phyloP scores from a whole-genome alignment of 2,797 vertebrate genomes.

The Muraenolepis orangiensis region DNA sequence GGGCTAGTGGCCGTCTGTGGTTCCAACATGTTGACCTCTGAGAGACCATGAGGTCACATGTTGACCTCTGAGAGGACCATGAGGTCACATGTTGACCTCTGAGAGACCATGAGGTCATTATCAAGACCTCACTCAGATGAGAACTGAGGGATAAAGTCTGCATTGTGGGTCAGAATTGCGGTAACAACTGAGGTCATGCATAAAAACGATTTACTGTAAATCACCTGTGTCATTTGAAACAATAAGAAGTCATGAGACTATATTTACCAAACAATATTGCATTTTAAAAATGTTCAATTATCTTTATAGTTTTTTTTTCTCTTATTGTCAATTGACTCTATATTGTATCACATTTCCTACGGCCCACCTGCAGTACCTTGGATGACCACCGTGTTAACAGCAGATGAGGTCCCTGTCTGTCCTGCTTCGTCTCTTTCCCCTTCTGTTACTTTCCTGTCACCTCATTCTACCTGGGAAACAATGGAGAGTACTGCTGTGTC shows the following conservation, averaged over 20 bases:
- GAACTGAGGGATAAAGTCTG: background rate
- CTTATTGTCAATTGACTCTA: background rate
- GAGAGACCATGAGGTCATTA: background rate
- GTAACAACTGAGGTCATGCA: background rate
- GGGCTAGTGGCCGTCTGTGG: background rate
- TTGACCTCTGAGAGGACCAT: background rate
- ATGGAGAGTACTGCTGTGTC: too few species aligned
- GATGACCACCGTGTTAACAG: background rate
- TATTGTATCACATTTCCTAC: too few species aligned
- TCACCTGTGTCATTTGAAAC: background rate
- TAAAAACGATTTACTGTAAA: background rate
- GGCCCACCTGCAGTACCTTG: background rate
- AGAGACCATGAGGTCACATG: background rate
- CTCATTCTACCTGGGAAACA: too few species aligned
- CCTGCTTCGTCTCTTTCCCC: conserved; percentile 12
- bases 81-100: too few species aligned
- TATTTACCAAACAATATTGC: too few species aligned
- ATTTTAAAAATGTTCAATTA: too few species aligned
- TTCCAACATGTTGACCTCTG: too few species aligned
- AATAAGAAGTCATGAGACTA: background rate
- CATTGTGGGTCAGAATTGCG: background rate
- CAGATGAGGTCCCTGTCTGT: background rate
- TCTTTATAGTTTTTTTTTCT: background rate
- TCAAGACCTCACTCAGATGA: background rate
- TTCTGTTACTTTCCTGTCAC: background rate